Percentiles rank a stretch among this genome's conserved stretches.
Evolutionary conservation across 1,140 invertebrate genomes (phyloP).

Genomic region (Leptonema lineaticorne): DNA sequence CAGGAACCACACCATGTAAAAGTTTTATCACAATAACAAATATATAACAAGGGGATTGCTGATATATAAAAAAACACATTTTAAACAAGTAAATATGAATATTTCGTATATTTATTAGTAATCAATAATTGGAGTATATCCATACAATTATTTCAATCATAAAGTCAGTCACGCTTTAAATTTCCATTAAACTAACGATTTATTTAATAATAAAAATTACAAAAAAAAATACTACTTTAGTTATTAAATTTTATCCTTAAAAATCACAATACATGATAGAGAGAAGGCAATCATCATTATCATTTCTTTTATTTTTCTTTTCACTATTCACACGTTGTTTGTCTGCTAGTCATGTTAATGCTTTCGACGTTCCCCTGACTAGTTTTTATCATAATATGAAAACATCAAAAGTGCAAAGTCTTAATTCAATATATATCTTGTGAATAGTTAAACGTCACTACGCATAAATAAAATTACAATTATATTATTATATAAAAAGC

Average conservation of each 20-base stretch:
- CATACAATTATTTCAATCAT: slow-evolving; percentile 12
- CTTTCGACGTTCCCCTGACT: slow-evolving; percentile 4
- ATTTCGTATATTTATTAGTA: neutral
- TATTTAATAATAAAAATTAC: neutral
- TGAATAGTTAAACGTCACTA: neutral
- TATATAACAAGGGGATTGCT: no score
- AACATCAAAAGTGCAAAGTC: slow-evolving; percentile 14
- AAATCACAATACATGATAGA: slow-evolving; percentile 12
- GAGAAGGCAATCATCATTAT: slow-evolving; percentile 16
- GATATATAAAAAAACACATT: no score
- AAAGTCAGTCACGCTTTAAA: neutral
- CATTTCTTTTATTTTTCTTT: neutral
- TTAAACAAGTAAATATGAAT: no score
- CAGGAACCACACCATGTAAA: no score
- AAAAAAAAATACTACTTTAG: no score
- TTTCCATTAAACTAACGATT: neutral
- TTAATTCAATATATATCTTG: neutral
- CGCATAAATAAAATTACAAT: neutral
- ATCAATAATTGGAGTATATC: slow-evolving; percentile 7
- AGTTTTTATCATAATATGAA: neutral
- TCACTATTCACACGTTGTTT: no score
- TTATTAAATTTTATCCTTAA: slow-evolving; percentile 6
- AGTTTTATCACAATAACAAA: no score
- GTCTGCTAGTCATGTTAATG: slow-evolving; percentile 4
- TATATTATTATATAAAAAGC: neutral